Evolutionary conservation across 2,888 invertebrate genomes (phyloP).

Genomic region (Nephrotoma flavescens): DNA sequence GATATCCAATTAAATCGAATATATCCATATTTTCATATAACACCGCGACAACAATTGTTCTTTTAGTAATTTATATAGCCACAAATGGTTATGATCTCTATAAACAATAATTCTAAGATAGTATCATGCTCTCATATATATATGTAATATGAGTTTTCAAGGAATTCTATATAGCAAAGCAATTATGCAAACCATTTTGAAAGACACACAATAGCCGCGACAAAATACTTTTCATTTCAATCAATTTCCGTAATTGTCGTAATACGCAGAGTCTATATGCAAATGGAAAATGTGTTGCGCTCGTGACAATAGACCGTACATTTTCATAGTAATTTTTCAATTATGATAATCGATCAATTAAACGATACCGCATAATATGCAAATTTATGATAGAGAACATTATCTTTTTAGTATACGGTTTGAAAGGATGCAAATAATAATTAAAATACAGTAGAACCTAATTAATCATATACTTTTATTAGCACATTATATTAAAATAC

Average conservation of each 20-base stretch:
- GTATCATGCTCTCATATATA: neutral
- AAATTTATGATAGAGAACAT: neutral
- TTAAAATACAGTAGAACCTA: neutral
- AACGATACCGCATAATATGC: neutral
- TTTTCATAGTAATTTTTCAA: neutral
- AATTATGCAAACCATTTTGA: neutral
- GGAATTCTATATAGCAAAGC: neutral
- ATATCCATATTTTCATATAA: neutral
- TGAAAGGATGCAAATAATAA: neutral
- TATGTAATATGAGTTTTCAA: neutral
- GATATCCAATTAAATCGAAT: neutral
- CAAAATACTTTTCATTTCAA: neutral
- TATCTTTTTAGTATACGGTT: neutral
- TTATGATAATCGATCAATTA: neutral
- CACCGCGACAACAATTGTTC: neutral
- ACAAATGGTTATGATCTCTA: neutral
- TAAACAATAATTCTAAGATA: neutral
- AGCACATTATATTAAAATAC: too few relatives aligned
- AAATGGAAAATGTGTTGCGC: neutral
- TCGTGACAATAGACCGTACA: neutral
- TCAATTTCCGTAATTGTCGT: neutral
- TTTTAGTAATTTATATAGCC: neutral
- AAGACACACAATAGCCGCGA: neutral
- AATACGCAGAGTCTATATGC: neutral
- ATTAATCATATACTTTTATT: neutral